Evolutionary conservation across 2,888 invertebrate species (phyloP), one percentile per base, ranked within the genome.

Genomic region (Acleris sparsana): DNA sequence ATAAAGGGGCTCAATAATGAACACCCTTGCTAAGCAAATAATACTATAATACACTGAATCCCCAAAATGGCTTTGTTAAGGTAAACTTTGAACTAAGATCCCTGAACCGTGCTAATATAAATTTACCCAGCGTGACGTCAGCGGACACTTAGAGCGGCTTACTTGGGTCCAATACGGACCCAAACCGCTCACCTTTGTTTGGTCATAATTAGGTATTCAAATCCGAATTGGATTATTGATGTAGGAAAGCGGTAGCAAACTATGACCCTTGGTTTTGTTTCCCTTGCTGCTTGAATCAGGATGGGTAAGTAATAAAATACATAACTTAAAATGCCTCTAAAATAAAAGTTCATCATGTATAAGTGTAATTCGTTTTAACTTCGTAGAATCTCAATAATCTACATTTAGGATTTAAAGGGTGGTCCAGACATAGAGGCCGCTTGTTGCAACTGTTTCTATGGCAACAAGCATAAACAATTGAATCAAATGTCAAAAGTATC

Each of bases 141-240:
- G 53, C 33, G 25, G 64, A 53, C 49, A 55, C 64, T 64, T 49
- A 53, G 59, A 25, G 43, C 43, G 25, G 48, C 49, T 64, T 59
- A 64, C 39, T 46, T 13, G 7, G 33, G 16, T 11, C 59, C 64
- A 17, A 55, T 49, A 39, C 39, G 39, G 49, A 62, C 55, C 55
- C 55, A 49, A 52, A 64, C 53, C 63, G 39, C 53, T 25, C 53
- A 59, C 53, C 64, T 64, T 59, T 64, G 64, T 43, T 48, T 48
- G 64, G 6, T 49, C 1, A 53, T 59, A 53, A 64, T 64, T 64
- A 59, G 59, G 17, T 52, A 64, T 64, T 64, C 59, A 53, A 64
- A 64, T 64, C 63, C 43, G 46, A 62, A 48, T 58, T 46, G 59
- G 63, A 33, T 44, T 57, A 48, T 48, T 53, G 22, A 63, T 29